Evolutionary conservation across 2,888 invertebrate species (phyloP).

Genomic region (Smittia aterrima): DNA sequence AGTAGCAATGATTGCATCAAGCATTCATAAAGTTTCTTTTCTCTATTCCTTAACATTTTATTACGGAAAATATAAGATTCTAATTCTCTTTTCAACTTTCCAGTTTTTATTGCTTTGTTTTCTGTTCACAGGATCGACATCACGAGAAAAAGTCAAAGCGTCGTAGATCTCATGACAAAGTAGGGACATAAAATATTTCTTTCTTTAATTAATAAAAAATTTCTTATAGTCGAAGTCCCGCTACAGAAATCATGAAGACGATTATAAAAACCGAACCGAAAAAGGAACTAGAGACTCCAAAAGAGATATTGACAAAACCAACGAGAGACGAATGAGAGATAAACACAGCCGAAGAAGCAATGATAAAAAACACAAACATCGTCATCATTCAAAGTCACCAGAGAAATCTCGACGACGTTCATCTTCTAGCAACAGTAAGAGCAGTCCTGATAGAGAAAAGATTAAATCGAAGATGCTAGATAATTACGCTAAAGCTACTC

Average conservation of each 20-base stretch:
- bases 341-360: not conserved
- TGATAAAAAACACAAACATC: not conserved
- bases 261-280: not conserved
- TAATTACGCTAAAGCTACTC: not conserved
- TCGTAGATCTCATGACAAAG: not conserved
- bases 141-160: conserved; percentile 7
- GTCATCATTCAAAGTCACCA: not conserved
- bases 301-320: not conserved
- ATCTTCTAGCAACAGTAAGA: not conserved
- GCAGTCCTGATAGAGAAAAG: not conserved
- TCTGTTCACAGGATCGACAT: conserved; percentile 13
- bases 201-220: too few relatives aligned
- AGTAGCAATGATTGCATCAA: not conserved
- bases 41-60: not conserved
- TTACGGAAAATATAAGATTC: not conserved
- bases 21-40: not conserved
- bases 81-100: conserved; percentile 16
- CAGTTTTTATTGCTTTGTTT: conserved; percentile 9
- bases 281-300: not conserved
- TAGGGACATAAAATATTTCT: too few relatives aligned
- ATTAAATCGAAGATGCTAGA: not conserved
- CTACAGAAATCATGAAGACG: not conserved
- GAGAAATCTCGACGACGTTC: not conserved
- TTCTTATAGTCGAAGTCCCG: not conserved
- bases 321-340: not conserved